phyloP scores from a whole-genome alignment of 1,140 invertebrate genomes.

The Calosoma granatense region DNA sequence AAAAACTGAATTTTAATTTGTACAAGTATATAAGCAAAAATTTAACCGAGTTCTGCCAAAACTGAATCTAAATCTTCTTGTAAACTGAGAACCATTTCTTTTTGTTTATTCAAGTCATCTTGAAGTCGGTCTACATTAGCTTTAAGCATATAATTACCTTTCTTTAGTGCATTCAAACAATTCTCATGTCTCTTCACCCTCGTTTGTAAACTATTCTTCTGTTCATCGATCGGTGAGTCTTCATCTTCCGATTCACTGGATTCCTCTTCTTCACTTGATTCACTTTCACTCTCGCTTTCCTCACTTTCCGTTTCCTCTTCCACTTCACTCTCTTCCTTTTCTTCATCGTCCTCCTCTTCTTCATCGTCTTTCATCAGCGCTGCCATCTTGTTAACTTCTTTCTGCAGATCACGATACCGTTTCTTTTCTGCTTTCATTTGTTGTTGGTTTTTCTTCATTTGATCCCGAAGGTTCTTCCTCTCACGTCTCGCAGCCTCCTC shows the following conservation, averaged over 20 bases:
- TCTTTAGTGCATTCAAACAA: conserved; percentile 65
- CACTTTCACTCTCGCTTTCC: conserved; percentile 41
- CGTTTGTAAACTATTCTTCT: conserved; percentile 50
- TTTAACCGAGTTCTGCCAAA: conserved; percentile 57
- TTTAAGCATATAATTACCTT: conserved; percentile 75
- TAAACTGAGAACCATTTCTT: conserved; percentile 60
- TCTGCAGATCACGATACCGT: conserved; percentile 66
- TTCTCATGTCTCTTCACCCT: conserved; percentile 63
- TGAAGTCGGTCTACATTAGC: conserved; percentile 75
- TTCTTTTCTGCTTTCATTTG: conserved; percentile 64
- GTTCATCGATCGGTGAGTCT: conserved; percentile 49
- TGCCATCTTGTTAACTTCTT: conserved; percentile 83
- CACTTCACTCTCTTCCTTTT: conserved; percentile 45
- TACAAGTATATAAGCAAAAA: background rate
- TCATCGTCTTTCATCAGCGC: conserved; percentile 64
- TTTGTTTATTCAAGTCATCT: conserved; percentile 72
- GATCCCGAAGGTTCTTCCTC: conserved; percentile 60
- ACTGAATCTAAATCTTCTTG: conserved; percentile 76
- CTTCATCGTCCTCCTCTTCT: conserved; percentile 49
- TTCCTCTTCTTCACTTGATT: conserved; percentile 41
- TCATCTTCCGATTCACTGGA: conserved; percentile 53
- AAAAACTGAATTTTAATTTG: background rate
- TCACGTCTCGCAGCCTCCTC: conserved; percentile 67
- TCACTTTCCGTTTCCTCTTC: conserved; percentile 48
- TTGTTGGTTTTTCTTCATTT: conserved; percentile 68